A percentile compares a stretch with the other conserved stretches of the same genome.
Conservation (phyloP, 2,113 vertebrate genomes). For the Hemiscyllium ocellatum region DNA sequence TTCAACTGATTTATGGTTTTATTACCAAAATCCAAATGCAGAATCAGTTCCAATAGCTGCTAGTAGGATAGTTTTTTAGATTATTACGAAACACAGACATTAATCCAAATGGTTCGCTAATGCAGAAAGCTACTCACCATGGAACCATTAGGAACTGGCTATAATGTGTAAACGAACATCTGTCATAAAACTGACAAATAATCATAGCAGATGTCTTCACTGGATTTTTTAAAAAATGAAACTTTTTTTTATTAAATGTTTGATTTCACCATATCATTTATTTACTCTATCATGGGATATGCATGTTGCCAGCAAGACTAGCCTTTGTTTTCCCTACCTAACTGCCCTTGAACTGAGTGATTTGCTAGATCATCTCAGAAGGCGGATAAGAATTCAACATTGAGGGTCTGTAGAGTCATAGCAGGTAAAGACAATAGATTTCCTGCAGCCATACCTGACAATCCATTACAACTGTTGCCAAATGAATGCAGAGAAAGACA, state of each 20-base stretch:
- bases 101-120: not conserved
- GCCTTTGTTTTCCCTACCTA: too few relatives aligned
- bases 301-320: too few relatives aligned
- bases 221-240: not conserved
- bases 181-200: not conserved
- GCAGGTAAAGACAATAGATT: too few relatives aligned
- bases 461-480: not conserved
- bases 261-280: not conserved
- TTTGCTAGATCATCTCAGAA: too few relatives aligned
- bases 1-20: not conserved
- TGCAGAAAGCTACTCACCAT: not conserved
- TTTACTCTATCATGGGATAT: too few relatives aligned
- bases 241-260: not conserved
- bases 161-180: not conserved
- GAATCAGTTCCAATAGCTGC: not conserved
- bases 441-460: not conserved
- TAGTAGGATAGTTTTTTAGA: not conserved
- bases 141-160: not conserved
- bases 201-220: not conserved
- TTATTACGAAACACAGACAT: not conserved
- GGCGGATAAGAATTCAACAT: too few relatives aligned
- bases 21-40: not conserved
- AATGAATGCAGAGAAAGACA: not conserved
- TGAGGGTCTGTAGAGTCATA: too few relatives aligned
- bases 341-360: too few relatives aligned